Conservation (phyloP, 2,888 invertebrate genomes). For the Pimpla rufipes region DNA sequence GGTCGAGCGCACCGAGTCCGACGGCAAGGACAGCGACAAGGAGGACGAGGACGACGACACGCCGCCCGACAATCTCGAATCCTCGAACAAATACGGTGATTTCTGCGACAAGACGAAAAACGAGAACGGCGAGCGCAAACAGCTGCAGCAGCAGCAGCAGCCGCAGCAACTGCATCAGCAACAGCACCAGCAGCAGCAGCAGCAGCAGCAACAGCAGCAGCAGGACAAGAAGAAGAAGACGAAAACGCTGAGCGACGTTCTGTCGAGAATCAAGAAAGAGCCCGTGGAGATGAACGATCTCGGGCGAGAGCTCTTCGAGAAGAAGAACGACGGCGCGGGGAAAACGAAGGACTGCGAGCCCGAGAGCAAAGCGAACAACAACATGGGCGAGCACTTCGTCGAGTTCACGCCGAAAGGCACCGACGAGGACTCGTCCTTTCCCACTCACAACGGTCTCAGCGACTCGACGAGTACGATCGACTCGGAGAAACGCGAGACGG, state of each 20-base stretch:
- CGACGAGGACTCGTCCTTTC: constrained; percentile 65
- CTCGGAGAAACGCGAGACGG: constrained; percentile 75
- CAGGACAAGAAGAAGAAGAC: constrained; percentile 86
- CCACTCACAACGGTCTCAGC: constrained; percentile 71
- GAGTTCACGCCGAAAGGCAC: constrained; percentile 74
- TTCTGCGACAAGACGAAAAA: constrained; percentile 66
- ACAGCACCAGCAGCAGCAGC: constrained; percentile 34
- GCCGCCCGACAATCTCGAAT: constrained; percentile 71
- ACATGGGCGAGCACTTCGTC: constrained; percentile 79
- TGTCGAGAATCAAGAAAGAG: constrained; percentile 88
- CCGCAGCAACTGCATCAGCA: constrained; percentile 65
- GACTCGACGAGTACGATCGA: constrained; percentile 78
- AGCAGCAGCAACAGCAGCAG: constrained; percentile 66
- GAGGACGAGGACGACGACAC: constrained; percentile 70
- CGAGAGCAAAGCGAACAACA: constrained; percentile 81
- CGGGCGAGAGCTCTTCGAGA: constrained; percentile 83
- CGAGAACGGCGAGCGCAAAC: constrained; percentile 69
- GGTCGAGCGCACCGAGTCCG: constrained; percentile 74
- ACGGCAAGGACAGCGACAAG: constrained; percentile 77
- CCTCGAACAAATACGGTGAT: constrained; percentile 71
- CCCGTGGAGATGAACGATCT: constrained; percentile 86
- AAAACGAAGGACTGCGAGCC: constrained; percentile 79
- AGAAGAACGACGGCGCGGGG: constrained; percentile 82
- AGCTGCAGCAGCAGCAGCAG: neutral
- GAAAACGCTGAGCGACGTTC: constrained; percentile 88